These are phyloP conservation scores for Salmo trutta DNA, from an alignment of 2,797 vertebrate genomes.

Conservation along the genomic window DNA sequence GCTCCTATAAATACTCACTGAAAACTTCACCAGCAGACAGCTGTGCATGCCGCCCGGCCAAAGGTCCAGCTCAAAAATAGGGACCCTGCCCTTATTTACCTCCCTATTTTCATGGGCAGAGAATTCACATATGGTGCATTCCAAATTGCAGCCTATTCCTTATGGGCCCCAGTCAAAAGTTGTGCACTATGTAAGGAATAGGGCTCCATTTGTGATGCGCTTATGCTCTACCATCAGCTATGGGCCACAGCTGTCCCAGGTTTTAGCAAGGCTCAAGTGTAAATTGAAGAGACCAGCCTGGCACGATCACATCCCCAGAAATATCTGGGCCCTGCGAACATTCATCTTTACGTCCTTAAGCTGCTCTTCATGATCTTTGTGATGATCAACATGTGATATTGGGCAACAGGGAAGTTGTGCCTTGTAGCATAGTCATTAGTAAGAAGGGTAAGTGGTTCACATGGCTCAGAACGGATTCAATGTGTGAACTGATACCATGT, in stretches of 20 bases:
- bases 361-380: not conserved
- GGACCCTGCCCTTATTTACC: slow-evolving; percentile 5
- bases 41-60: slow-evolving; percentile 27
- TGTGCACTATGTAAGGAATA: not conserved
- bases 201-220: slow-evolving; percentile 8
- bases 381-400: not conserved
- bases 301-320: slow-evolving; percentile 10
- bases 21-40: slow-evolving; percentile 58
- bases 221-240: not conserved
- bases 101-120: slow-evolving; percentile 12
- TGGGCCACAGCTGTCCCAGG: slow-evolving; percentile 17
- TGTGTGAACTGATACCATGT: not conserved
- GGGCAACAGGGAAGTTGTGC: not conserved
- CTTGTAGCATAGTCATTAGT: not conserved
- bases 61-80: slow-evolving; percentile 7
- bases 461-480: too few species aligned
- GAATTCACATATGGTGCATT: slow-evolving; percentile 1
- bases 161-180: not conserved
- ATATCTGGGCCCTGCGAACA: too few species aligned
- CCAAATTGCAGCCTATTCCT: not conserved
- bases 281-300: slow-evolving; percentile 3
- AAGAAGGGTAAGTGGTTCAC: too few species aligned
- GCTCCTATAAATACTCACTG: slow-evolving; percentile 66
- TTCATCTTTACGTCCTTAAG: not conserved
- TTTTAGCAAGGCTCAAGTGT: slow-evolving; percentile 15